These are phyloP conservation scores for Apogon talboti DNA, from an alignment of 2,797 vertebrate species.

Conservation along the genomic window DNA sequence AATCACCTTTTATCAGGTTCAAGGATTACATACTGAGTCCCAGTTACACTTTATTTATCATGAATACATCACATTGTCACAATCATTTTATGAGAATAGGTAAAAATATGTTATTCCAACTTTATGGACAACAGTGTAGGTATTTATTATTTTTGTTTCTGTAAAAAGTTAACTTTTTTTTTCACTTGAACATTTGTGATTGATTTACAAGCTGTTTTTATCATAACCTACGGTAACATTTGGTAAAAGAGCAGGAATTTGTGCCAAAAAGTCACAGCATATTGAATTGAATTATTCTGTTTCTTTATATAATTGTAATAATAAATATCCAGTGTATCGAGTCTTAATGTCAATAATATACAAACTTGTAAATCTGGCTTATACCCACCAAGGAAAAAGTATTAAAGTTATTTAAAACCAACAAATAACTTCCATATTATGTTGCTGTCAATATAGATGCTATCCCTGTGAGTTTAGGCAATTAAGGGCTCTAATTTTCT, in stretches of 20 bases:
- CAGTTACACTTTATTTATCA: too few relatives aligned
- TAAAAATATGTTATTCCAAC: too few relatives aligned
- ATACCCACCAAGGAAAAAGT: background rate
- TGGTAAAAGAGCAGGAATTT: background rate
- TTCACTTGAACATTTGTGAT: background rate
- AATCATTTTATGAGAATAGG: too few relatives aligned
- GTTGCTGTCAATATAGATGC: background rate
- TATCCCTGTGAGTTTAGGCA: background rate
- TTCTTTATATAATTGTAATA: background rate
- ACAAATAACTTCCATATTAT: background rate
- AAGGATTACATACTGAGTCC: too few relatives aligned
- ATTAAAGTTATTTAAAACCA: too few relatives aligned
- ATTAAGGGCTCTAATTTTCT: background rate
- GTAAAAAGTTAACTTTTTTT: background rate
- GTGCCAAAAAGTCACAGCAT: background rate
- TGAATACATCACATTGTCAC: too few relatives aligned
- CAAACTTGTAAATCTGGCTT: background rate
- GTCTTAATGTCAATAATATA: background rate
- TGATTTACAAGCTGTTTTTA: background rate
- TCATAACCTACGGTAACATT: background rate
- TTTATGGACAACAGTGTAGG: background rate
- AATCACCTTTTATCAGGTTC: too few relatives aligned
- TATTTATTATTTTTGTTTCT: constrained; percentile 1
- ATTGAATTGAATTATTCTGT: too few relatives aligned
- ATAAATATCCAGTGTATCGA: background rate